Percentiles rank a stretch among this genome's conserved stretches.
Conservation (phyloP, 1,140 invertebrate genomes). For the Triops cancriformis region DNA sequence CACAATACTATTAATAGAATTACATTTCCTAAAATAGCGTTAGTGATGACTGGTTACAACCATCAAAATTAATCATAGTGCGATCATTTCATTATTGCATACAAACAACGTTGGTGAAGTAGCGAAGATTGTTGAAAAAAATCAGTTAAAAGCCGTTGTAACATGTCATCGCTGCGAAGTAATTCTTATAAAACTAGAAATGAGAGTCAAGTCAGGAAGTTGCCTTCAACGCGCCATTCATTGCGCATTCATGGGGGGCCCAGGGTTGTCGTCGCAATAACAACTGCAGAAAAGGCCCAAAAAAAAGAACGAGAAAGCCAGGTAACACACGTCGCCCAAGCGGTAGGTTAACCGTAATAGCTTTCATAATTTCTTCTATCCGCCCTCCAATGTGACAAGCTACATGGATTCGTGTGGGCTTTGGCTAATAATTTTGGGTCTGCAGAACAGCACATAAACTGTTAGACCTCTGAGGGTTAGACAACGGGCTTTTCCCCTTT, state of each 20-base stretch:
- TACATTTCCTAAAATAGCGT: no score
- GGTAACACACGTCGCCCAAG: neutral
- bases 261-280: neutral
- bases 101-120: neutral
- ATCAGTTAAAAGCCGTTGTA: neutral
- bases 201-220: neutral
- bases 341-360: neutral
- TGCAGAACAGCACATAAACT: neutral
- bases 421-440: neutral
- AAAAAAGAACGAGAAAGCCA: neutral
- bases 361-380: slow-evolving; percentile 8
- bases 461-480: neutral
- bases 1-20: no score
- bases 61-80: no score
- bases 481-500: neutral
- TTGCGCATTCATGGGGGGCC: neutral
- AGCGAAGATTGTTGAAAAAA: slow-evolving; percentile 4
- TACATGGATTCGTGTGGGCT: neutral
- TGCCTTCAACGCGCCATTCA: slow-evolving; percentile 1
- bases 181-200: neutral
- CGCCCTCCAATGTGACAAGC: neutral
- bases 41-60: no score
- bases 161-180: neutral
- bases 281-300: neutral
- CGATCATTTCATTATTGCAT: no score